These are phyloP conservation scores for Odontomachus brunneus DNA, from an alignment of 1,140 invertebrate genomes.

Conservation along the genomic window DNA sequence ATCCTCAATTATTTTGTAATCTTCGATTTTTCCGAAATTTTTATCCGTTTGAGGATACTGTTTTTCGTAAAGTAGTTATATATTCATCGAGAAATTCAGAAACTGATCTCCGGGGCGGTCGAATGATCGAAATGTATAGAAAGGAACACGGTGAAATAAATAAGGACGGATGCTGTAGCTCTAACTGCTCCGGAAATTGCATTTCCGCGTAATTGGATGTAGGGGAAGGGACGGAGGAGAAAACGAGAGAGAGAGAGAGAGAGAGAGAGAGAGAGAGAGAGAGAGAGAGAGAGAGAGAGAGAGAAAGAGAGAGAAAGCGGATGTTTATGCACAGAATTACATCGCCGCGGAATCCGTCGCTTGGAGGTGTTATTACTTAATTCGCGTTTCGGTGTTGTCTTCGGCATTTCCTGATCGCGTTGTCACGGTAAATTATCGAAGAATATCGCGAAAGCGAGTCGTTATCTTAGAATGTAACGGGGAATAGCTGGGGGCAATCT, in stretches of 20 bases:
- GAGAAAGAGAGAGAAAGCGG: neutral
- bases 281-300: no score
- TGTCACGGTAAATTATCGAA: slow-evolving; percentile 41
- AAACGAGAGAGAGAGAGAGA: no score
- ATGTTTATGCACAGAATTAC: slow-evolving; percentile 71
- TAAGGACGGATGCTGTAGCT: neutral
- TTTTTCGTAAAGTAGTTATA: neutral
- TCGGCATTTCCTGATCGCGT: slow-evolving; percentile 6
- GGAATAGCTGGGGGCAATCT: neutral
- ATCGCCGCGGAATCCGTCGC: slow-evolving; percentile 46
- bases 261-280: no score
- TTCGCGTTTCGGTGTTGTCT: slow-evolving; percentile 60
- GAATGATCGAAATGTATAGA: slow-evolving; percentile 20
- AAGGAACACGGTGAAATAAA: slow-evolving; percentile 12
- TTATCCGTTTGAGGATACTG: no score
- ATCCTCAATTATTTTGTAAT: no score
- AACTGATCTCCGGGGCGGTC: neutral
- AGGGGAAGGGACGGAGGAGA: no score
- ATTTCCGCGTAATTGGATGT: slow-evolving; percentile 68
- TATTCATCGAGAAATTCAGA: slow-evolving; percentile 15
- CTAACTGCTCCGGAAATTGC: slow-evolving; percentile 59
- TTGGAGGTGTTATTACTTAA: slow-evolving; percentile 68
- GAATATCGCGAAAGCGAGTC: slow-evolving; percentile 16
- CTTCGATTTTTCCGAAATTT: no score
- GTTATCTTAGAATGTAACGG: neutral